Percentiles rank a stretch among this genome's conserved stretches.
These are phyloP conservation scores for Heliopora coerulea DNA, from an alignment of 92 coral and sea anemone species.

Conservation along the genomic window DNA sequence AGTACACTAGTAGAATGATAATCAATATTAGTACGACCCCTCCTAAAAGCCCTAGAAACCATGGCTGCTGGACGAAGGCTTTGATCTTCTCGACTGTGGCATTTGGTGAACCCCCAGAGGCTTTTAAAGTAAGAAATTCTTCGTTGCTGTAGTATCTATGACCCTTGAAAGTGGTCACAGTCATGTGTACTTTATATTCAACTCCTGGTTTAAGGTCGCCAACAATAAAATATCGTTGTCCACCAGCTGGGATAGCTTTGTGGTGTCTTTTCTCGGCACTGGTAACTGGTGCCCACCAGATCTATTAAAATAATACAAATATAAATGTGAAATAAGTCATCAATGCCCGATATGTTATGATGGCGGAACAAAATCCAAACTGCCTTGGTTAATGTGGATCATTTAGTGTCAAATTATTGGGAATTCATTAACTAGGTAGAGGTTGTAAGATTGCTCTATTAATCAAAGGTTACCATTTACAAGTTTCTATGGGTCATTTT, in stretches of 20 bases:
- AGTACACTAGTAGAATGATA: slow-evolving; percentile 52
- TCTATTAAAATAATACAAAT: slow-evolving; percentile 2
- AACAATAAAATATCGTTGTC: slow-evolving; percentile 20
- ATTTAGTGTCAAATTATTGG: too few relatives aligned
- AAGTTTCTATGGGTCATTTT: too few relatives aligned
- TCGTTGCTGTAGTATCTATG: slow-evolving; percentile 22
- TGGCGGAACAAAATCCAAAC: background rate
- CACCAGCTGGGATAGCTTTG: slow-evolving; percentile 13
- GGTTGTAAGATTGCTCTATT: too few relatives aligned
- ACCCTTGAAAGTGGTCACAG: slow-evolving; percentile 23
- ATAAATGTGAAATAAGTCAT: background rate
- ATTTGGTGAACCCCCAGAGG: background rate
- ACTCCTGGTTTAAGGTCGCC: slow-evolving; percentile 42
- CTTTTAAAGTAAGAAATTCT: slow-evolving; percentile 2
- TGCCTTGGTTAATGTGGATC: too few relatives aligned
- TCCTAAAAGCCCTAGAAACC: slow-evolving; percentile 91
- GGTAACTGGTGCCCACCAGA: background rate
- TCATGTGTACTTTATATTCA: slow-evolving; percentile 41
- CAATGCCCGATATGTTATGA: background rate
- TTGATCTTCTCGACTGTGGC: slow-evolving; percentile 51
- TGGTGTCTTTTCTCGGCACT: background rate
- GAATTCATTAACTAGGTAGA: too few relatives aligned
- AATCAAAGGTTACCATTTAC: too few relatives aligned
- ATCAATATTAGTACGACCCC: slow-evolving; percentile 76
- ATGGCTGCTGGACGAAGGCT: slow-evolving; percentile 72